These are phyloP conservation scores for Eulithis prunata DNA, from an alignment of 2,888 invertebrate genomes.

Conservation along the genomic window DNA sequence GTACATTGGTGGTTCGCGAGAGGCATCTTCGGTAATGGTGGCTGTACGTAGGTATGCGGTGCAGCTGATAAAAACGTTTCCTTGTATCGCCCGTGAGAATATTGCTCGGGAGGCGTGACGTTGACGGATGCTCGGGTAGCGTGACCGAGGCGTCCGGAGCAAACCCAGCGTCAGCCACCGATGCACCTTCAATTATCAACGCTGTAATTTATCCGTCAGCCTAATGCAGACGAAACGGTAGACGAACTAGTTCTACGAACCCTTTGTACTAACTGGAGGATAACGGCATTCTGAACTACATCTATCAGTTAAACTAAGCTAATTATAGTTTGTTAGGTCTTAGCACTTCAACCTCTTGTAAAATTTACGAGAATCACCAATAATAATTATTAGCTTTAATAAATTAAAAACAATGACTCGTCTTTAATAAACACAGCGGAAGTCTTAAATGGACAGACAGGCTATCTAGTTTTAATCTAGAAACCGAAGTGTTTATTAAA, in stretches of 20 bases:
- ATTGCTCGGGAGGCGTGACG: constrained; percentile 61
- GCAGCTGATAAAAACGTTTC: constrained; percentile 66
- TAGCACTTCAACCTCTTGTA: constrained; percentile 15
- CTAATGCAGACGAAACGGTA: constrained; percentile 53
- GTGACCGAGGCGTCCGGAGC: constrained; percentile 41
- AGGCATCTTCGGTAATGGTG: constrained; percentile 68
- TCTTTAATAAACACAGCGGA: constrained; percentile 4
- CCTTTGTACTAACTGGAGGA: constrained; percentile 43
- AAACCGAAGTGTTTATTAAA: constrained; percentile 57
- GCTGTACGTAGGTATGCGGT: constrained; percentile 58
- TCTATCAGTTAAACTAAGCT: constrained; percentile 33
- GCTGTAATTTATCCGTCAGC: constrained; percentile 58
- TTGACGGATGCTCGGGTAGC: constrained; percentile 65
- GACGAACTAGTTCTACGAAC: constrained; percentile 51
- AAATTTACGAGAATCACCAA: background rate
- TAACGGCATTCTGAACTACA: constrained; percentile 43
- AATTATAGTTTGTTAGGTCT: constrained; percentile 13
- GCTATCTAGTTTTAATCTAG: constrained; percentile 43
- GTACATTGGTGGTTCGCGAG: constrained; percentile 56
- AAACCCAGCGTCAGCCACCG: constrained; percentile 32
- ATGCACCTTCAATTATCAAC: constrained; percentile 45
- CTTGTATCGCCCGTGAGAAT: constrained; percentile 68
- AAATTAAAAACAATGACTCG: constrained; percentile 17
- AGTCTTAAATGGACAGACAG: constrained; percentile 6
- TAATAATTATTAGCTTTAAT: background rate